These are phyloP conservation scores for Lacerta bilineata DNA, from an alignment of 2,797 vertebrate species.

Conservation along the genomic window DNA sequence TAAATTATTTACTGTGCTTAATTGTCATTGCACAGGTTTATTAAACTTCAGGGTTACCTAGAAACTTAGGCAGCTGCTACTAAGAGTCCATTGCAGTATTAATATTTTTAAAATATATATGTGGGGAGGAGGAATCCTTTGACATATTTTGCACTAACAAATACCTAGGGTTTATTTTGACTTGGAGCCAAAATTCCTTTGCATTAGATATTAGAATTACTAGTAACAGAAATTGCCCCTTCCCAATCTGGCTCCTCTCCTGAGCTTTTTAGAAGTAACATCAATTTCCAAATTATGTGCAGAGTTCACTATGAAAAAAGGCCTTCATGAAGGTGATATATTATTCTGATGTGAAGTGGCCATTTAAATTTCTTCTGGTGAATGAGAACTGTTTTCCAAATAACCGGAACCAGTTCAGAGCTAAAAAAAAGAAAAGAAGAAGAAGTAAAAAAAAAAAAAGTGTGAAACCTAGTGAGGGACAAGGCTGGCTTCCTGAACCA, in stretches of 20 bases:
- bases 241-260: constrained; percentile 57
- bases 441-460: too few species aligned
- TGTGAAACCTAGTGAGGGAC: too few species aligned
- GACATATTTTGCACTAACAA: constrained; percentile 52
- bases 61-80: constrained; percentile 68
- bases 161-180: constrained; percentile 47
- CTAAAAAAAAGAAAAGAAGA: background rate
- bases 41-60: constrained; percentile 80
- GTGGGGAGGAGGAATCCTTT: constrained; percentile 24
- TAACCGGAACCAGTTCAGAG: background rate
- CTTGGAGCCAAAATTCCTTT: constrained; percentile 54
- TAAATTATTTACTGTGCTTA: constrained; percentile 82
- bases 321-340: constrained; percentile 58
- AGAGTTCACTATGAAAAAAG: constrained; percentile 35
- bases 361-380: constrained; percentile 21
- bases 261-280: constrained; percentile 47
- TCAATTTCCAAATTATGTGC: constrained; percentile 39
- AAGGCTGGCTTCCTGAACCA: too few species aligned
- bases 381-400: background rate
- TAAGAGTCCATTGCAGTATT: constrained; percentile 67
- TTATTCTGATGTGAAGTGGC: background rate
- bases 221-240: constrained; percentile 51
- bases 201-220: constrained; percentile 58
- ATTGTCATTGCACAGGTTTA: constrained; percentile 79
- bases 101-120: background rate